Percentiles rank a stretch among this genome's conserved stretches.
Conservation (phyloP, 2,113 vertebrate genomes). For the Urocolius indicus region DNA sequence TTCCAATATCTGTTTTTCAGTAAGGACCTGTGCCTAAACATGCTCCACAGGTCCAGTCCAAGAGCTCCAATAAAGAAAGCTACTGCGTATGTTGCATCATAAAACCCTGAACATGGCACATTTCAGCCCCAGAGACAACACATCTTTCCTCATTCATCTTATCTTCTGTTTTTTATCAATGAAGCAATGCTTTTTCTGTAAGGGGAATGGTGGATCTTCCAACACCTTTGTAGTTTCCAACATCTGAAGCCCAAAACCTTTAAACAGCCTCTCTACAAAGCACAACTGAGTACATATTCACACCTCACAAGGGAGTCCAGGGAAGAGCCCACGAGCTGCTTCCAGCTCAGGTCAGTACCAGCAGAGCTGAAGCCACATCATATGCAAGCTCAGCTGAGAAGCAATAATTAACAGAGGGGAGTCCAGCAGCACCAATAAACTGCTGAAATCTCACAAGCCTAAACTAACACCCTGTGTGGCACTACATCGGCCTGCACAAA, state of each 20-base stretch:
- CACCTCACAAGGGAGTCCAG: neutral
- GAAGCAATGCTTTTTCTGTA: neutral
- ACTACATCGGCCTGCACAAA: neutral
- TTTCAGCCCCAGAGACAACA: neutral
- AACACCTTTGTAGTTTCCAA: neutral
- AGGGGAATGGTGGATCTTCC: neutral
- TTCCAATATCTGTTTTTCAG: neutral
- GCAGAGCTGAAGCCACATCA: neutral
- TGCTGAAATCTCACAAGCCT: neutral
- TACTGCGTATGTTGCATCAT: neutral
- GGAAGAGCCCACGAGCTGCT: neutral
- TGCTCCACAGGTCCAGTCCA: neutral
- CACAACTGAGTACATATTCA: accelerated
- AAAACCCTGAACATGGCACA: neutral
- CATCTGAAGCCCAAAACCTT: neutral
- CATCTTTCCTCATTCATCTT: neutral
- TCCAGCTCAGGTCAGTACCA: neutral
- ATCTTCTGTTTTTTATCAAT: neutral
- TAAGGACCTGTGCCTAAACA: neutral
- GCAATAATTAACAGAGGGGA: neutral
- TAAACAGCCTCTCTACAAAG: neutral
- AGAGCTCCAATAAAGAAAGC: neutral
- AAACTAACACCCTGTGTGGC: accelerated
- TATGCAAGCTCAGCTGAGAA: neutral
- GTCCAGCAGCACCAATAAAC: neutral